Evolutionary conservation across 2,888 invertebrate species (phyloP).

Genomic region (Liposcelis brunnea): DNA sequence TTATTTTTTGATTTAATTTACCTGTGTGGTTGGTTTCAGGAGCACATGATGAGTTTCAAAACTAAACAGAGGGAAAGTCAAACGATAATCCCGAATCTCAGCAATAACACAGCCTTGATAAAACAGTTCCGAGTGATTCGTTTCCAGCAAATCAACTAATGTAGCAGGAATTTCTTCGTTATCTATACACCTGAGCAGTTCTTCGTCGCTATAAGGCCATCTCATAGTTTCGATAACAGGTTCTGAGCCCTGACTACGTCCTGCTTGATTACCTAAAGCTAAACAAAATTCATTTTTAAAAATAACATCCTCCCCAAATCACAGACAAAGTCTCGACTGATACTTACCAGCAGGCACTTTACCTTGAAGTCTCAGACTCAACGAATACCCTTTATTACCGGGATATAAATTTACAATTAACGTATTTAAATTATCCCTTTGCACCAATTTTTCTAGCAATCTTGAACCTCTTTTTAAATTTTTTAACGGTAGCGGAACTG

Average conservation of each 20-base stretch:
- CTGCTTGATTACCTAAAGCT: conserved; percentile 4
- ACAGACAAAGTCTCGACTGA: too few species aligned
- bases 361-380: conserved; percentile 32
- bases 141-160: conserved; percentile 65
- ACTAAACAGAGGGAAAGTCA: conserved; percentile 53
- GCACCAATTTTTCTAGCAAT: conserved; percentile 69
- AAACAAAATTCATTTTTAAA: not conserved
- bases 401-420: conserved; percentile 81
- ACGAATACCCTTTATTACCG: conserved; percentile 79
- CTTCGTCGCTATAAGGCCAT: conserved; percentile 82
- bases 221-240: conserved; percentile 51
- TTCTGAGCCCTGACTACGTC: conserved; percentile 19
- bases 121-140: conserved; percentile 68
- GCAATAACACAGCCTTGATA: conserved; percentile 85
- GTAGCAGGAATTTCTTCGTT: conserved; percentile 80
- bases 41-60: conserved; percentile 77
- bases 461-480: conserved; percentile 45
- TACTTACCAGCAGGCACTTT: conserved; percentile 5
- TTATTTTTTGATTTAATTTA: conserved; percentile 23
- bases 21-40: conserved; percentile 73
- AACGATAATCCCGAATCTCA: conserved; percentile 77
- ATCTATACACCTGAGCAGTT: conserved; percentile 72
- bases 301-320: too few species aligned
- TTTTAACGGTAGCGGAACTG: conserved; percentile 25
- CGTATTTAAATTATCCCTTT: conserved; percentile 71